phyloP scores from a whole-genome alignment of 2,113 vertebrate species.

The Brevimyrus niger region DNA sequence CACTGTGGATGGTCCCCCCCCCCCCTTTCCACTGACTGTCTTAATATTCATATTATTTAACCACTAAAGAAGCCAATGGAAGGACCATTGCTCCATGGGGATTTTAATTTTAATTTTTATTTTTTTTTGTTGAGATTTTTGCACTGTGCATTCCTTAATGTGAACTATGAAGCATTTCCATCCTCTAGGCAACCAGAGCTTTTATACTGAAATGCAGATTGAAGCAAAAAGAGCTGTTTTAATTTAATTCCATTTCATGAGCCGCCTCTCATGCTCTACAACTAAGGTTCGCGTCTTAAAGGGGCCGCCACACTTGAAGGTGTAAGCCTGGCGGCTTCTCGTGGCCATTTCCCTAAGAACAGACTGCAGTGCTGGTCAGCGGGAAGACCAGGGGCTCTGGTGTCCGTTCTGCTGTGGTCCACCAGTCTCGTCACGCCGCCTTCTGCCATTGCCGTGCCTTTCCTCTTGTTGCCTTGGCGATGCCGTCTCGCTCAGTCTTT shows the following conservation, averaged over 20 bases:
- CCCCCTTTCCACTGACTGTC: conserved; percentile 26
- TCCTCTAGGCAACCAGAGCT: conserved; percentile 20
- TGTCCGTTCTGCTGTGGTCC: background rate
- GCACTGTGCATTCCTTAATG: conserved; percentile 48
- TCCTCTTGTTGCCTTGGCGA: background rate
- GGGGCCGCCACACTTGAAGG: background rate
- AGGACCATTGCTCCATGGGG: conserved; percentile 15
- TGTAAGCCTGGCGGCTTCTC: background rate
- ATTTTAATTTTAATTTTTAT: conserved; percentile 18
- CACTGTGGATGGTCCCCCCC: conserved; percentile 15
- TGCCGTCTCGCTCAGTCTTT: background rate
- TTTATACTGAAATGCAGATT: conserved; percentile 13
- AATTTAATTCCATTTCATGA: conserved; percentile 9
- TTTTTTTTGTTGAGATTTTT: conserved; percentile 23
- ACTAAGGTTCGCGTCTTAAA: background rate
- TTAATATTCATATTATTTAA: conserved; percentile 30
- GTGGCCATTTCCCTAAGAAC: conserved; percentile 4
- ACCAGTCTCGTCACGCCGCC: background rate
- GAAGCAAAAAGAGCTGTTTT: conserved; percentile 8
- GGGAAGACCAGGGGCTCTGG: background rate
- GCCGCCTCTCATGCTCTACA: background rate
- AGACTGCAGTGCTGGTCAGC: background rate
- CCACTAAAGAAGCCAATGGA: conserved; percentile 37
- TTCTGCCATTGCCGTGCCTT: background rate
- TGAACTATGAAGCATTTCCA: conserved; percentile 37